These are phyloP conservation scores for Netelia melanura DNA, from an alignment of 2,888 invertebrate genomes.

Conservation along the genomic window DNA sequence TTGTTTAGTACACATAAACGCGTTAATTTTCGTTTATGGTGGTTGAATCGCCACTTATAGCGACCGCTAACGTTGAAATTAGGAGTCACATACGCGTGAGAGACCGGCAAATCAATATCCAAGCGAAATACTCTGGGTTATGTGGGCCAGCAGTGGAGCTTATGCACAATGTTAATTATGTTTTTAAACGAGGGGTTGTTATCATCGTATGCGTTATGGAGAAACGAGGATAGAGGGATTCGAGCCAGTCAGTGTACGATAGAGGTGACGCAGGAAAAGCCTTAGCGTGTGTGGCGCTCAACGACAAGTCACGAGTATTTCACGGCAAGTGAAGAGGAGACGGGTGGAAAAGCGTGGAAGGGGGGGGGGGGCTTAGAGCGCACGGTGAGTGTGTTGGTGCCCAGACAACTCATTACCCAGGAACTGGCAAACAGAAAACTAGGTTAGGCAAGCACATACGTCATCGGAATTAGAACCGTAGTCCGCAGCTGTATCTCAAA, in stretches of 20 bases:
- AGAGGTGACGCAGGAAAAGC: constrained; percentile 65
- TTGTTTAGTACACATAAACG: not conserved
- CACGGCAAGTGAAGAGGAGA: no score
- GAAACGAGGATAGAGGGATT: constrained; percentile 51
- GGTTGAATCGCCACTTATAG: not conserved
- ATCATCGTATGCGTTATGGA: constrained; percentile 32
- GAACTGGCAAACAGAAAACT: constrained; percentile 82
- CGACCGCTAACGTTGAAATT: not conserved
- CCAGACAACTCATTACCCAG: constrained; percentile 82
- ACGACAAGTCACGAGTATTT: not conserved
- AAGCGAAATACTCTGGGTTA: not conserved
- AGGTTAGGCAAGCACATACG: constrained; percentile 83
- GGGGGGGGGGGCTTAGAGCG: constrained; percentile 16
- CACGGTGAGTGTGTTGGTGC: constrained; percentile 59
- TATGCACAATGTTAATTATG: constrained; percentile 49
- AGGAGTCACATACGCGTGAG: not conserved
- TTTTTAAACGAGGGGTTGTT: constrained; percentile 51
- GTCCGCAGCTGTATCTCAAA: constrained; percentile 82
- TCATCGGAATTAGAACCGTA: constrained; percentile 83
- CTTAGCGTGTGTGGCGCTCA: constrained; percentile 24
- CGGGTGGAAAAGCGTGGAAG: constrained; percentile 26
- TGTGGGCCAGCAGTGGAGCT: not conserved
- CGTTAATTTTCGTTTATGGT: not conserved
- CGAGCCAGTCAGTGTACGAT: constrained; percentile 68
- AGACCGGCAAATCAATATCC: constrained; percentile 35